Evolutionary conservation across 2,888 invertebrate genomes (phyloP), one percentile per base, ranked within the genome.

Genomic region (Diaphora mendica): DNA sequence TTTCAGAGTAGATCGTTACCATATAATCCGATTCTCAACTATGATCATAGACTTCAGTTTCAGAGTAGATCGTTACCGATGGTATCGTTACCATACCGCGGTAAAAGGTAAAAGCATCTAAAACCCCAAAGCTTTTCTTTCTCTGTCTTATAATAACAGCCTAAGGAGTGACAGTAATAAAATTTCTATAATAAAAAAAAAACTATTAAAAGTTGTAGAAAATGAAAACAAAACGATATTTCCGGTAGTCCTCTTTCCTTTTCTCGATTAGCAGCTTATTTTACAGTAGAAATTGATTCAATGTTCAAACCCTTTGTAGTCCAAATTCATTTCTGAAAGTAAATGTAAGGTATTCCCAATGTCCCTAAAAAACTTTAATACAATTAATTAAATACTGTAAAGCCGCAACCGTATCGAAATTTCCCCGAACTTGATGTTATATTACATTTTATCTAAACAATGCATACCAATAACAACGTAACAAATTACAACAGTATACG

Each of bases 401-500:
- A 42, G 26, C 5, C 9, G 15, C n/a, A 44, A 66, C 13, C 13
- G 11, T 55, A 55, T 55, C 55, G 55, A n/a, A 55, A 55, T n/a
- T 55, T 55, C n/a, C 13, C 13, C n/a, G 59, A 59, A 59, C 59
- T 59, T 59, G n/a, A 59, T 59, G 26, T 26, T 13, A 26, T 59
- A 26, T n/a, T 23, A 15, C 15, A 66, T 15, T 17, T 44, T 67
- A 44, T 30, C 44, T 42, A 20, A 44, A 30, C 26, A 42, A 44
- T 17, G 17, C 30, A 44, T 44, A 26, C 26, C 20, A 44, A 44
- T 44, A 44, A n/a, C 51, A 55, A 55, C 51, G 51, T 55, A 55
- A 66, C 66, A 66, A 66, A 44, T 48, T 48, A 67, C 67, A 33
- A 20, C 30, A 33, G 48, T 67, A 44, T 9, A 30, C 30, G 30